These are phyloP conservation scores for Clostera curtula DNA, from an alignment of 2,888 invertebrate genomes.

Conservation along the genomic window DNA sequence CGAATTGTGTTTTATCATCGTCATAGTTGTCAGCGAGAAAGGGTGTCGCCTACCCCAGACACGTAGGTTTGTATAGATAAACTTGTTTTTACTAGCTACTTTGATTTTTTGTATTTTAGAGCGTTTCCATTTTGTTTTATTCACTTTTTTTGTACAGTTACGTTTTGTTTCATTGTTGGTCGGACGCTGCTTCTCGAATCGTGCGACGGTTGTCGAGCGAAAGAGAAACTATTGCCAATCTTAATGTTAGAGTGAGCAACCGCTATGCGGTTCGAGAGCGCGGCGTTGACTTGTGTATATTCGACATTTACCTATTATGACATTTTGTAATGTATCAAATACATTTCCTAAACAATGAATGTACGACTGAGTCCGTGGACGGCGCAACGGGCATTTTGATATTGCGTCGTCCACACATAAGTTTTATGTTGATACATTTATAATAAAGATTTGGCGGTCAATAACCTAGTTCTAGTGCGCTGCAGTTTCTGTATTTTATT, in stretches of 20 bases:
- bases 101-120: constrained; percentile 55
- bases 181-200: constrained; percentile 18
- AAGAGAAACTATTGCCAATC: constrained; percentile 2
- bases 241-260: constrained; percentile 4
- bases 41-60: too few species aligned
- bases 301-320: constrained; percentile 30
- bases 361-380: constrained; percentile 34
- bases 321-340: constrained; percentile 40
- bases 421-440: constrained; percentile 30
- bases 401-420: constrained; percentile 23
- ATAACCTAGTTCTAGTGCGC: background rate
- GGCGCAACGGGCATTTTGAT: constrained; percentile 19
- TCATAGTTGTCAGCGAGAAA: too few species aligned
- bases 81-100: constrained; percentile 39
- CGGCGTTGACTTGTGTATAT: constrained; percentile 37
- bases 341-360: constrained; percentile 31
- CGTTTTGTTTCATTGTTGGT: constrained; percentile 53
- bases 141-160: constrained; percentile 53
- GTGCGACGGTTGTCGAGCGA: constrained; percentile 9
- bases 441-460: constrained; percentile 15
- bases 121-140: constrained; percentile 43
- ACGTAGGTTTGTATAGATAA: constrained; percentile 42
- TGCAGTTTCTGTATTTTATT: constrained; percentile 48
- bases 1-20: too few species aligned
- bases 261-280: constrained; percentile 16